Percentiles rank a stretch among this genome's conserved stretches.
Evolutionary conservation across 2,113 vertebrate species (phyloP).

Genomic region (Laterallus jamaicensis): DNA sequence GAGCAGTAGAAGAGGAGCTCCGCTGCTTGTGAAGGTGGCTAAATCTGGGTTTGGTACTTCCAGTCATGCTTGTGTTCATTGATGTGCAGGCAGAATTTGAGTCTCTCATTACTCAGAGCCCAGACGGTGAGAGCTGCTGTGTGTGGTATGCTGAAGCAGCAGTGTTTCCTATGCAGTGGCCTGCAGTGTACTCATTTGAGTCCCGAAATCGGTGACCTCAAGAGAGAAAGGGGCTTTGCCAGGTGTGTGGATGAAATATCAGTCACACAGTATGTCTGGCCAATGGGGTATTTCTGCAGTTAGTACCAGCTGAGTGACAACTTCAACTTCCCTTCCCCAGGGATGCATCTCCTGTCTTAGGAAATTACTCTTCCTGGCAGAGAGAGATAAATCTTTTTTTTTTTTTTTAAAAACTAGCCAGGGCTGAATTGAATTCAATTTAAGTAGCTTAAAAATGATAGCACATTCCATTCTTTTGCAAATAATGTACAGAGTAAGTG

Average conservation of each 20-base stretch:
- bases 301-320: background rate
- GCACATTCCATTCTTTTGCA: conserved; percentile 55
- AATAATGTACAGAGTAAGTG: background rate
- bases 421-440: background rate
- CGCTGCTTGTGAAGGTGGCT: background rate
- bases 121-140: background rate
- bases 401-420: background rate
- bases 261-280: fast-evolving
- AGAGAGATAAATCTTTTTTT: background rate
- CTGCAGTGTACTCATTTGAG: background rate
- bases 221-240: background rate
- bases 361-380: background rate
- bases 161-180: background rate
- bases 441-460: background rate
- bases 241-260: background rate
- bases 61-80: background rate
- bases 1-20: background rate
- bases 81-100: background rate
- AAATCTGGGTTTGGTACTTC: background rate
- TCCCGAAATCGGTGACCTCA: background rate
- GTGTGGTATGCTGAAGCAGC: background rate
- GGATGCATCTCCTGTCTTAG: background rate
- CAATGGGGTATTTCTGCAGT: background rate
- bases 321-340: background rate
- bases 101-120: background rate